These are phyloP conservation scores for Molossus molossus DNA, from an alignment of 2,797 vertebrate genomes.

Conservation along the genomic window DNA sequence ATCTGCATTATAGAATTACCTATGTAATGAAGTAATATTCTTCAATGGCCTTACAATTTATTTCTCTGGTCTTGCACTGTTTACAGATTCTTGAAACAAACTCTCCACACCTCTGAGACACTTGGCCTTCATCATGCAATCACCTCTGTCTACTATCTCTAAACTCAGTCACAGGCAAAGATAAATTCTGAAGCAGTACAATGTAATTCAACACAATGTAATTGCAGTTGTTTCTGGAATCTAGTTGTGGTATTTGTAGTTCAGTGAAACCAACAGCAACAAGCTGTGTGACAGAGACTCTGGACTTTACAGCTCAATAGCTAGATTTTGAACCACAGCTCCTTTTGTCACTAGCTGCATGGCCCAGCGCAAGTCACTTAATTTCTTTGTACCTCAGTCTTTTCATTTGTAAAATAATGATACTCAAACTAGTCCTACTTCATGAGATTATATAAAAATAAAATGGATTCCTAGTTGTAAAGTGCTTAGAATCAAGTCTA, in stretches of 20 bases:
- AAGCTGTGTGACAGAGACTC: neutral
- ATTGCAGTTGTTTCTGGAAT: neutral
- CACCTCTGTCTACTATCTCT: neutral
- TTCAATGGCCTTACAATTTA: neutral
- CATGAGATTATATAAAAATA: too few relatives aligned
- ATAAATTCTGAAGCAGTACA: neutral
- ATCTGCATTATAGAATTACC: neutral
- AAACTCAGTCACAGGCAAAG: neutral
- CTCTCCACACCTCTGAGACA: neutral
- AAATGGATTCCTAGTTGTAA: too few relatives aligned
- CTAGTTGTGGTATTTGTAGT: neutral
- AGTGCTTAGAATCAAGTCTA: neutral
- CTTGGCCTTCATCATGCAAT: neutral
- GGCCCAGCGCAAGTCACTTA: neutral
- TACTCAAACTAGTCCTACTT: too few relatives aligned
- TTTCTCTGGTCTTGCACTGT: neutral
- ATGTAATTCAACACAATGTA: neutral
- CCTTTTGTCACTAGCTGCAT: neutral
- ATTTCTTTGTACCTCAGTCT: too few relatives aligned
- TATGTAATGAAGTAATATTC: neutral
- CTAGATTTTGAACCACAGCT: neutral
- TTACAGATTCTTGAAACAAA: neutral
- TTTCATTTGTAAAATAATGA: too few relatives aligned
- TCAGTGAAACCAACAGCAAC: neutral
- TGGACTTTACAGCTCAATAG: neutral